Evolutionary conservation across 2,888 invertebrate species (phyloP), one percentile per base, ranked within the genome.

Genomic region (Mesoligia furuncula): DNA sequence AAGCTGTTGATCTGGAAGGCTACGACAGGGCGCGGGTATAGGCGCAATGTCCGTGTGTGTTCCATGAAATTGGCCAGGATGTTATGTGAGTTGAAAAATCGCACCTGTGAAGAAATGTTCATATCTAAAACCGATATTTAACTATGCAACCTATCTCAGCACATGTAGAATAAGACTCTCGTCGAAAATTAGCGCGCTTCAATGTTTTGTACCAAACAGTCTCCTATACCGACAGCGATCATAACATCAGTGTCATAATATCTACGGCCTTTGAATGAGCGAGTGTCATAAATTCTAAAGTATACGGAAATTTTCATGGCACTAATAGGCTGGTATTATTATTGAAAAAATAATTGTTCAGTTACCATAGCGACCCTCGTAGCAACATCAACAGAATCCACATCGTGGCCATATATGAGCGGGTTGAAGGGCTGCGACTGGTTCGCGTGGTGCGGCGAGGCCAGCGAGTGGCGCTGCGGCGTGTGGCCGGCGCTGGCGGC

Each of bases 1-100:
- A 99, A 99, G 92, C 99, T 99, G 95, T 99, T 99, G 90, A 99
- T 98, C 96, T 99, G 99, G 91, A 99, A 99, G 9, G 99, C 99
- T 8, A 99, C 99, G 5, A 99, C 99, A 0, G 99, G 99, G 75
- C 99, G 97, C 2, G 99, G 99, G 95, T 99, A 99, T 1, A 99
- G 96, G 0, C 99, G 97, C 79, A 99, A 95, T 0, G 99, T 99
- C 78, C 99, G 97, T 2, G 99, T 99, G 95, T 99, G 99, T 91
- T 99, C 99, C 88, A 99, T 98, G 93, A 99, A 99, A 94, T 99
- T 99, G 0, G 99, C 99, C 89, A 99, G 96, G 17, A 99, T 98
- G 93, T 99, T 99, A 92, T 99, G 98, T 0, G 99, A 99, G 95
- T 99, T 99, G 97, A 99, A 99, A 95, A 99, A 99, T 17, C 99